Evolutionary conservation across 2,888 invertebrate species (phyloP).

Genomic region (Habroteleia sp.): DNA sequence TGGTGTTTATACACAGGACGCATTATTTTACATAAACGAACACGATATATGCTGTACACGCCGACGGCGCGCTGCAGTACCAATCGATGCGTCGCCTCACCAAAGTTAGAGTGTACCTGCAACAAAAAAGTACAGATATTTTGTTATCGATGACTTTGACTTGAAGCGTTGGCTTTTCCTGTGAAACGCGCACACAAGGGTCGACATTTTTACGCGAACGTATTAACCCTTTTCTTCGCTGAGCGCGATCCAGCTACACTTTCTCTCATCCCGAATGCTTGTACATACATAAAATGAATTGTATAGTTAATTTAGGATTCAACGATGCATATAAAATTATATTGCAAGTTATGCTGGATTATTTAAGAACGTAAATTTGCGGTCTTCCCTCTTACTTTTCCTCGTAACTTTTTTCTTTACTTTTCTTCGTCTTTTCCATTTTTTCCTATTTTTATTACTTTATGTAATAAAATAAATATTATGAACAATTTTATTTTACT

Average conservation of each 20-base stretch:
- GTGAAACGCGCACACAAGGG: constrained; percentile 13
- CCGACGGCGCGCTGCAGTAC: constrained; percentile 46
- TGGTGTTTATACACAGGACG: constrained; percentile 64
- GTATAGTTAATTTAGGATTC: constrained; percentile 35
- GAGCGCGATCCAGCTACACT: constrained; percentile 15
- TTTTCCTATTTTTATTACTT: not conserved
- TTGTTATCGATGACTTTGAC: constrained; percentile 46
- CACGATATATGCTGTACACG: constrained; percentile 52
- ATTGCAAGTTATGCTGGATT: constrained; percentile 30
- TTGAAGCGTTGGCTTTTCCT: not conserved
- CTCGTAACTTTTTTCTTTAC: not conserved
- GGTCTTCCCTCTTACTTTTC: not conserved
- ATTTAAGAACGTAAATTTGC: constrained; percentile 14
- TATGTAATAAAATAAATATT: constrained; percentile 23
- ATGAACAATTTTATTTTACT: constrained; percentile 24
- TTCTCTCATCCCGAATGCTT: constrained; percentile 10
- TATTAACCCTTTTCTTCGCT: constrained; percentile 20
- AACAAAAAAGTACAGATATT: constrained; percentile 45
- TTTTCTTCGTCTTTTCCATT: not conserved
- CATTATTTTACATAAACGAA: constrained; percentile 64
- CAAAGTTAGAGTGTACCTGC: constrained; percentile 48
- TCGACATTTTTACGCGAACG: constrained; percentile 38
- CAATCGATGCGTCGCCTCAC: constrained; percentile 54
- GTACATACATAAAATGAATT: constrained; percentile 32
- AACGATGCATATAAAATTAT: constrained; percentile 35